Conservation (phyloP, 2,113 vertebrate species). For the Silurus glanis region DNA sequence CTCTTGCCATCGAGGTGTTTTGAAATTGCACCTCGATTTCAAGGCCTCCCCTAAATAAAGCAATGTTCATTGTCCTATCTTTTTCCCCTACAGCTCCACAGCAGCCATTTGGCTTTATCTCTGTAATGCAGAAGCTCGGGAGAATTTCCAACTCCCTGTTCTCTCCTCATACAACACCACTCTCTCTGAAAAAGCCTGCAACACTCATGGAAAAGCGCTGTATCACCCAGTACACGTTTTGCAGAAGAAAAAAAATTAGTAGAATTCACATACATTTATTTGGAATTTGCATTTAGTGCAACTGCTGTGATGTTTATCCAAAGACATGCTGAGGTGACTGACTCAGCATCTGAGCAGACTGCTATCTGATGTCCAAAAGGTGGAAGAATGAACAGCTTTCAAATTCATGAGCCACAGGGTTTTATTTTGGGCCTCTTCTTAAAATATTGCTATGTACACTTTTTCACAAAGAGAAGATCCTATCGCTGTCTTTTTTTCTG, state of each 20-base stretch:
- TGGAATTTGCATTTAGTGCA: background rate
- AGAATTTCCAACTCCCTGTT: constrained; percentile 45
- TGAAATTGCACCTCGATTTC: constrained; percentile 45
- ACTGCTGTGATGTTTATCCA: constrained; percentile 6
- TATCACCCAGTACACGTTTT: background rate
- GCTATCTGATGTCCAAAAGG: background rate
- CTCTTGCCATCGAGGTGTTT: constrained; percentile 29
- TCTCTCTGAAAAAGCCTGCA: constrained; percentile 19
- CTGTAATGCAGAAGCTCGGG: constrained; percentile 47
- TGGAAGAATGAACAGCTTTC: background rate
- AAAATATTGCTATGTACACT: constrained; percentile 14
- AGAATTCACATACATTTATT: background rate
- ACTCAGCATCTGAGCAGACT: background rate
- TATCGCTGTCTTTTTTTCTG: constrained; percentile 19
- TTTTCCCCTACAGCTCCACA: constrained; percentile 16
- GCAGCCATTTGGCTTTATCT: constrained; percentile 46
- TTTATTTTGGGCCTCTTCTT: constrained; percentile 8
- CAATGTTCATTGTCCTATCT: constrained; percentile 51
- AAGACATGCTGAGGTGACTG: background rate
- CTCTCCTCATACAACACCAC: constrained; percentile 2
- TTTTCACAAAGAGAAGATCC: constrained; percentile 30
- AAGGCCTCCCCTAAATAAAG: constrained; percentile 29
- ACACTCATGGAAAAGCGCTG: background rate
- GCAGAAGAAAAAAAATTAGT: background rate
- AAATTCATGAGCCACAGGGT: background rate